These are phyloP conservation scores for Eutolmus rufibarbis DNA, from an alignment of 2,888 invertebrate genomes.

Conservation along the genomic window DNA sequence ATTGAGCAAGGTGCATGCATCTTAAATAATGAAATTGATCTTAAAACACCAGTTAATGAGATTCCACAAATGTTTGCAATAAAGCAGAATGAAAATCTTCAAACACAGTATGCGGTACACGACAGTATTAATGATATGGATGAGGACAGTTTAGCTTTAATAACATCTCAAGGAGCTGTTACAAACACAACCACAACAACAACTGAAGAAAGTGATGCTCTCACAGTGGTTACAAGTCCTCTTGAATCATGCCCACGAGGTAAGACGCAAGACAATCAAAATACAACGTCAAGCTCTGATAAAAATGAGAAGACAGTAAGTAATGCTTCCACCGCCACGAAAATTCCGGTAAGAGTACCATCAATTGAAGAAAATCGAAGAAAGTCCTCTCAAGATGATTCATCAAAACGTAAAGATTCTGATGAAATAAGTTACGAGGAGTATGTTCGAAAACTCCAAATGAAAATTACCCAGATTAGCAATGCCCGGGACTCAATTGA, in stretches of 20 bases:
- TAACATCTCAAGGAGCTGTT: conserved; percentile 61
- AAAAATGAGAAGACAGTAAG: conserved; percentile 56
- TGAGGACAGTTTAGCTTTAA: conserved; percentile 68
- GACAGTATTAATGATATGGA: conserved; percentile 63
- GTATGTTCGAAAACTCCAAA: conserved; percentile 72
- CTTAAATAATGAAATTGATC: conserved; percentile 58
- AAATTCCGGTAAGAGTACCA: conserved; percentile 43
- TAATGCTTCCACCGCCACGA: conserved; percentile 12
- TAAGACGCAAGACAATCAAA: neutral
- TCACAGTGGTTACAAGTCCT: conserved; percentile 67
- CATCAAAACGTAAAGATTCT: conserved; percentile 54
- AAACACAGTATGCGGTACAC: conserved; percentile 33
- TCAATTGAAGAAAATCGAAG: conserved; percentile 17
- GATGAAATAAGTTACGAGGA: conserved; percentile 66
- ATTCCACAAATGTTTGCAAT: conserved; percentile 50
- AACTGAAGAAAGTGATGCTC: conserved; percentile 69
- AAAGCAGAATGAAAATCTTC: neutral
- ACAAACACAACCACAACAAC: conserved; percentile 65
- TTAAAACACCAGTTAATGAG: conserved; percentile 64
- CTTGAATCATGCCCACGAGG: conserved; percentile 55
- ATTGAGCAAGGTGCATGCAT: conserved; percentile 65
- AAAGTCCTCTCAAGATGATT: conserved; percentile 51
- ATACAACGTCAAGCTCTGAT: conserved; percentile 54
- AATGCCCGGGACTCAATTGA: conserved; percentile 75
- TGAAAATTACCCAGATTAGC: conserved; percentile 74